phyloP scores from a whole-genome alignment of 2,888 invertebrate species.

The Habroteleia sp. region DNA sequence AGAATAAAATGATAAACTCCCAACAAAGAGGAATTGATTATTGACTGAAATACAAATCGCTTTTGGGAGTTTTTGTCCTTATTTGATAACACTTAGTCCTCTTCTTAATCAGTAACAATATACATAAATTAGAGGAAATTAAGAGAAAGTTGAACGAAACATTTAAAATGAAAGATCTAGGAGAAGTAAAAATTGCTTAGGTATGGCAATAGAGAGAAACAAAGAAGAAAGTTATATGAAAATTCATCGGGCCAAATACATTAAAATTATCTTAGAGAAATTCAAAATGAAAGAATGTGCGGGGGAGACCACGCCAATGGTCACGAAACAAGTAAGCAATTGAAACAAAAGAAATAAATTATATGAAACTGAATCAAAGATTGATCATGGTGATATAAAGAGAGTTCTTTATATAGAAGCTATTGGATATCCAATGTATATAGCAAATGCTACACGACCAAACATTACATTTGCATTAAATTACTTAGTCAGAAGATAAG shows the following conservation, averaged over 20 bases:
- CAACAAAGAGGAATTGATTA: too few relatives aligned
- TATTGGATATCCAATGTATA: slow-evolving; percentile 60
- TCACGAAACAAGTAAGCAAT: slow-evolving; percentile 25
- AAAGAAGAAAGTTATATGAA: slow-evolving; percentile 18
- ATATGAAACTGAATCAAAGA: background rate
- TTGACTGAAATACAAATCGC: too few relatives aligned
- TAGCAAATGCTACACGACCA: slow-evolving; percentile 45
- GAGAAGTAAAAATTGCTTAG: slow-evolving; percentile 47
- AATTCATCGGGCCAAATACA: slow-evolving; percentile 41
- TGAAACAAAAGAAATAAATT: slow-evolving; percentile 30
- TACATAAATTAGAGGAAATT: slow-evolving; percentile 59
- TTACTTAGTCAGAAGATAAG: slow-evolving; percentile 25
- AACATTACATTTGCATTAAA: slow-evolving; percentile 17
- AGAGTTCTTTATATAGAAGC: slow-evolving; percentile 60
- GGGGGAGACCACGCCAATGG: slow-evolving; percentile 56
- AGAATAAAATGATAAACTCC: too few relatives aligned
- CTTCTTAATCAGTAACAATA: slow-evolving; percentile 57
- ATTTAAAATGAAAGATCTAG: too few relatives aligned
- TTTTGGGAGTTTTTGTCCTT: too few relatives aligned
- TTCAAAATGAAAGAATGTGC: slow-evolving; percentile 50
- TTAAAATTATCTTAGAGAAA: slow-evolving; percentile 48
- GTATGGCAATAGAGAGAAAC: slow-evolving; percentile 18
- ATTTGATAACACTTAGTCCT: too few relatives aligned
- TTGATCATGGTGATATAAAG: slow-evolving; percentile 5
- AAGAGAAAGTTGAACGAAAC: too few relatives aligned